Evolutionary conservation across 2,113 vertebrate species (phyloP), one percentile per base, ranked within the genome.

Genomic region (Typhlomys cinereus): DNA sequence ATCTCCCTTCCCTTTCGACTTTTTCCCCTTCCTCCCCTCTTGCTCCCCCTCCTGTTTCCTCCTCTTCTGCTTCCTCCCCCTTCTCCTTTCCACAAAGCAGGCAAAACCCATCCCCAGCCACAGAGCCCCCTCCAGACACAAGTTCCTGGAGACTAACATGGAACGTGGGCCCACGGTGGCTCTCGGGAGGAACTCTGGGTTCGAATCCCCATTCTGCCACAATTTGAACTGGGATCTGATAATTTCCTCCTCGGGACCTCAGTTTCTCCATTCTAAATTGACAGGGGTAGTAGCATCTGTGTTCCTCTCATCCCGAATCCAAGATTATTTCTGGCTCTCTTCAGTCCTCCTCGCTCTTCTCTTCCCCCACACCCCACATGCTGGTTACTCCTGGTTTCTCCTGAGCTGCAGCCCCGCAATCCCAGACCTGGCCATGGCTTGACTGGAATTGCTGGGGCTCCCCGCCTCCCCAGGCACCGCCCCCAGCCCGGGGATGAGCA

Each of bases 1-100:
- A n/a, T n/a, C n/a, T n/a, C n/a, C 46, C 2, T 20, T 46, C 29
- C 2, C 8, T 14, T 0, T 57, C 50, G 1, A 13, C 27, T 36
- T 3, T 36, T 4, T 74, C 44, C 2, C 15, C 64, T 46, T 8
- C 25, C 2, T 3, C 21, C 85, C 89, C 59, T 71, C 64, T n/a
- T n/a, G n/a, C n/a, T 74, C 36, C 1, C 4, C 17, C 21, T 7
- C 15, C 54, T 57, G n/a, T 21, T 21, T 57, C 2, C 29, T 46
- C 29, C 2, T 13, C 21, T 0, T 57, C 50, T 1, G 13, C 27
- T 36, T 3, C 44, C 6, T 74, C 44, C 2, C 15, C 64, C 52
- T 8, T 25, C 2, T 3, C 21, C 85, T 91, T 66, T 71, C 64
- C 74, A 7, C 34, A 52, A 21, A 46, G 46, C 85, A 74, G 48